These are phyloP conservation scores for Motacilla tschutschensis DNA, from an alignment of 2,113 vertebrate genomes.

Conservation along the genomic window DNA sequence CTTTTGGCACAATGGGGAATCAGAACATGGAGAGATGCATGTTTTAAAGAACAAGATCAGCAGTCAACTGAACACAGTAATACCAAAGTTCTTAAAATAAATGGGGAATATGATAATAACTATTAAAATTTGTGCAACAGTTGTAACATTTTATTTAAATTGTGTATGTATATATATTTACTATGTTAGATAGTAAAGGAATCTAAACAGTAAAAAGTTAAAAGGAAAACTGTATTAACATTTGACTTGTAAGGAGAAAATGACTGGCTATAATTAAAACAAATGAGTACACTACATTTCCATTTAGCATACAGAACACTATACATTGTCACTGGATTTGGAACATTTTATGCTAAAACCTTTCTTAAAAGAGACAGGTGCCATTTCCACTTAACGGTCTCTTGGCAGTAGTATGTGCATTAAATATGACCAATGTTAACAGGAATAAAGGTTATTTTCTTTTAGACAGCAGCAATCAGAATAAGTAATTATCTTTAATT, in stretches of 20 bases:
- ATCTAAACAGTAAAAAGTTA: background rate
- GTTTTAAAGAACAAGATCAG: background rate
- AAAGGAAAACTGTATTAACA: background rate
- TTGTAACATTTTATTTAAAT: background rate
- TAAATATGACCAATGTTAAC: background rate
- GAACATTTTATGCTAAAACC: conserved; percentile 32
- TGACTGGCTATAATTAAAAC: conserved; percentile 18
- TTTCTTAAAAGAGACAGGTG: conserved; percentile 34
- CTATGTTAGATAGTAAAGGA: background rate
- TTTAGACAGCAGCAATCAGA: background rate
- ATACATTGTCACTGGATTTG: background rate
- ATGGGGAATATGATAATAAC: background rate
- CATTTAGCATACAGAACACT: conserved; percentile 2
- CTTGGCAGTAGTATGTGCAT: background rate
- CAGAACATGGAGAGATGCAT: background rate
- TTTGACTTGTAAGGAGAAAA: conserved; percentile 2
- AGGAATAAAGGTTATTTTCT: background rate
- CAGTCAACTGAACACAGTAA: background rate
- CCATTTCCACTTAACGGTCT: conserved; percentile 11
- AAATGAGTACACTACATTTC: conserved; percentile 5
- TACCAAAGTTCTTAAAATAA: background rate
- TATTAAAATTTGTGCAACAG: background rate
- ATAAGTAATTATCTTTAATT: background rate
- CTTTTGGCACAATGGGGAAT: background rate
- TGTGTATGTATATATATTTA: background rate